Percentiles rank a stretch among this genome's conserved stretches.
phyloP scores from a whole-genome alignment of 2,888 invertebrate genomes.

The Gnatocerus cornutus region DNA sequence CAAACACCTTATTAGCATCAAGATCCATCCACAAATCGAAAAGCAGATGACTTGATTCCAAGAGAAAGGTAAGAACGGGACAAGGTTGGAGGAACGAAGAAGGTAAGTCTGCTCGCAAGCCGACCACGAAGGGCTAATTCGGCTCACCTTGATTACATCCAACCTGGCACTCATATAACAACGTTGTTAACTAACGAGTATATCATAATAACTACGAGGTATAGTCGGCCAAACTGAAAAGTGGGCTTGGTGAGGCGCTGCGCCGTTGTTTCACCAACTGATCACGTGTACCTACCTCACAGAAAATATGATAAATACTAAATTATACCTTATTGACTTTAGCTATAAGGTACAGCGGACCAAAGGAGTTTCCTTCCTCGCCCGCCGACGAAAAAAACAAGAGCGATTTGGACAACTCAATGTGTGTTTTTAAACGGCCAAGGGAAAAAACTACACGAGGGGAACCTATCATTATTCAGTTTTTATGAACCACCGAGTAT shows the following conservation, averaged over 20 bases:
- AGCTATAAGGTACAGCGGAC: constrained; percentile 61
- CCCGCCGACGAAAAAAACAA: constrained; percentile 36
- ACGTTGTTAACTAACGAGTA: constrained; percentile 66
- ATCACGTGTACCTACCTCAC: constrained; percentile 66
- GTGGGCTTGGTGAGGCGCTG: background rate
- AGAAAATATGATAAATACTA: constrained; percentile 66
- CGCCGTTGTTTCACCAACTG: constrained; percentile 50
- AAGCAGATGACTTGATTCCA: constrained; percentile 65
- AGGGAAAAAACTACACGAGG: constrained; percentile 24
- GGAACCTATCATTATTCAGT: constrained; percentile 49
- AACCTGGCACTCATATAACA: constrained; percentile 58
- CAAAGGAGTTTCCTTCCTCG: constrained; percentile 42
- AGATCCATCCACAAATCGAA: constrained; percentile 57
- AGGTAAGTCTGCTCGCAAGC: constrained; percentile 8
- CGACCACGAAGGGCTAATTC: background rate
- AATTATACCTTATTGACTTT: constrained; percentile 66
- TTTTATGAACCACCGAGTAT: constrained; percentile 41
- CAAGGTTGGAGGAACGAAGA: background rate
- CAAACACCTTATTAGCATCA: constrained; percentile 64
- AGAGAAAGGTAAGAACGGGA: constrained; percentile 45
- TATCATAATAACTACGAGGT: constrained; percentile 64
- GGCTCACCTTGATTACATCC: constrained; percentile 41
- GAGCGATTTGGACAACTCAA: constrained; percentile 18
- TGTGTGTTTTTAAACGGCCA: constrained; percentile 40
- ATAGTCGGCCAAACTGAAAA: constrained; percentile 49